These are phyloP conservation scores for Linurgus olivaceus DNA, from an alignment of 2,797 vertebrate genomes.

Conservation along the genomic window DNA sequence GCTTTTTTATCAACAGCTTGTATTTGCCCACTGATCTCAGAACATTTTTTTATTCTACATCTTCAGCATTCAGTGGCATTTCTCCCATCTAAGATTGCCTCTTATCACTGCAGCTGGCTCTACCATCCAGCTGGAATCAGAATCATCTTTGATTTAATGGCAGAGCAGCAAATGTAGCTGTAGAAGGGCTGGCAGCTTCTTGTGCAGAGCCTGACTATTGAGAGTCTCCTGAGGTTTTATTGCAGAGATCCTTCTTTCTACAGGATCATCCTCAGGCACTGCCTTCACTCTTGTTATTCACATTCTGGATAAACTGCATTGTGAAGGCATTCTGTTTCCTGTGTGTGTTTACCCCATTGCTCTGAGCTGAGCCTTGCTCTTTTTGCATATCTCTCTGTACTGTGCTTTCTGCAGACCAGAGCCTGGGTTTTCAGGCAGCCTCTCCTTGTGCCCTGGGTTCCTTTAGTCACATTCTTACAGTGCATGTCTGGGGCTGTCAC, in stretches of 20 bases:
- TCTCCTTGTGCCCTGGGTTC: neutral
- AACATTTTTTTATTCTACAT: neutral
- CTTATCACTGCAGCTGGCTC: neutral
- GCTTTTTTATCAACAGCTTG: neutral
- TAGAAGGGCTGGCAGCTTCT: neutral
- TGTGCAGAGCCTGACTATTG: neutral
- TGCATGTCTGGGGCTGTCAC: neutral
- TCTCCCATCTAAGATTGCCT: neutral
- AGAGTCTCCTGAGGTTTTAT: neutral
- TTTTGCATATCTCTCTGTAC: neutral
- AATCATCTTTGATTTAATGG: neutral
- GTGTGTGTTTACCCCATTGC: neutral
- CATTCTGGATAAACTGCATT: neutral
- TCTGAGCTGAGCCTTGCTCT: neutral
- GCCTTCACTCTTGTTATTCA: neutral
- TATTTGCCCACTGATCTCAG: neutral
- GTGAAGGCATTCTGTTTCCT: neutral
- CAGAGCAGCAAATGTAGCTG: neutral
- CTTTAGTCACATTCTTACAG: fast-evolving
- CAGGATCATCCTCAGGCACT: neutral
- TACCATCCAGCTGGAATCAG: neutral
- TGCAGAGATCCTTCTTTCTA: neutral
- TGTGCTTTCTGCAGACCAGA: neutral
- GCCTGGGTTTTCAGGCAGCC: neutral
- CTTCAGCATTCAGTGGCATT: neutral